Base-by-base conservation (phyloP, 1,140 invertebrate genomes). In the Doryteuthis pealeii region DNA sequence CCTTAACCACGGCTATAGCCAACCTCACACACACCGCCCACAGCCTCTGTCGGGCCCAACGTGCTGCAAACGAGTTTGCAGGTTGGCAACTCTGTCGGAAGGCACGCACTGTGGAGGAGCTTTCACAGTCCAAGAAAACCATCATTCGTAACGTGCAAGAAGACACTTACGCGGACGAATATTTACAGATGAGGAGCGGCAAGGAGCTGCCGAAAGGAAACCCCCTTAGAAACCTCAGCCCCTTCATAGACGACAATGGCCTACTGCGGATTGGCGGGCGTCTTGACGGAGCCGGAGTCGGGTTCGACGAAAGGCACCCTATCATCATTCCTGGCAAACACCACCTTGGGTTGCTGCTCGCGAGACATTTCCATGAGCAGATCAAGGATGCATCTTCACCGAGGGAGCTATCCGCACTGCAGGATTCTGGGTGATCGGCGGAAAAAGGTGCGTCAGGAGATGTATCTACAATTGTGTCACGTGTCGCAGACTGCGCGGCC, bases 401-500 rank as follows among this genome's bases (percentile, higher is more conserved):
- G 28, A 79, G 8, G 75, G 32, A 71, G 62, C 76, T 2, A 45
- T 82, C 1, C 70, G 80, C 62, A 33, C 72, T 4, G 70, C 58
- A 62, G 79, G 79, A 28, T 77, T 71, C 45, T 82, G 81, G 80
- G 75, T 82, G 5, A 71, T 77, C 15, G 78, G 76, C 22, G 70
- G 14, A n/a, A 78, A 75, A 26, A 28, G 62, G 30, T 14, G 75
- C 12, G 67, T 81, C n/a, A 68, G 66, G 22, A 74, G 74, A 12
- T 12, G 67, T 1, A 76, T 81, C 26, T 66, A 77, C 70, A 70
- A 78, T 58, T 76, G 71, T 32, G 66, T 74, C n/a, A 70, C 18
- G 30, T 76, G 75, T 28, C 22, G 32, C 0, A 74, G 43, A 58
- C 72, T 79, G 4, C 28, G 75, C 28, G 77, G 73, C 22, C 31